phyloP scores from a whole-genome alignment of 1,140 invertebrate species.

The Coptotermes formosanus region DNA sequence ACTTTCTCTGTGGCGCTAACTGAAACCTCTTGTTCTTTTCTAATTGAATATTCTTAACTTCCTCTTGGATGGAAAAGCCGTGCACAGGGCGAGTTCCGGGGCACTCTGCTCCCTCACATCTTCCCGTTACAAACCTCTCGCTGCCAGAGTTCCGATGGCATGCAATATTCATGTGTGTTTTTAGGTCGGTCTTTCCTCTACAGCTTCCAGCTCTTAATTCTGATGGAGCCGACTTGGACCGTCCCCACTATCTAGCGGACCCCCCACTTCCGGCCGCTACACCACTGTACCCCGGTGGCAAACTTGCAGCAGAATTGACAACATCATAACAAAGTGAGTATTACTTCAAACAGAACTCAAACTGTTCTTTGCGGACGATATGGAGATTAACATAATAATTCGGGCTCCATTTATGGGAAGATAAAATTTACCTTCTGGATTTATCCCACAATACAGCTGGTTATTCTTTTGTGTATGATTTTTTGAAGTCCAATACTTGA shows the following conservation, averaged over 20 bases:
- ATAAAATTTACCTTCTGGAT: too few relatives aligned
- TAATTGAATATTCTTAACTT: conserved; percentile 20
- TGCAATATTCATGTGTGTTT: conserved; percentile 13
- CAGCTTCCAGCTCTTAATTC: conserved; percentile 17
- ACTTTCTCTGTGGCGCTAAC: background rate
- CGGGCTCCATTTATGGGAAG: too few relatives aligned
- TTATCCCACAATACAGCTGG: too few relatives aligned
- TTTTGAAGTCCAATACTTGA: too few relatives aligned
- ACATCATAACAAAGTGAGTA: background rate
- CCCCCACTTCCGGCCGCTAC: background rate
- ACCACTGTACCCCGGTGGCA: background rate
- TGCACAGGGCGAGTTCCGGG: conserved; percentile 15
- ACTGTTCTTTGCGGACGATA: too few relatives aligned
- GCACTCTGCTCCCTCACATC: background rate
- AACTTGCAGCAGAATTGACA: conserved; percentile 9
- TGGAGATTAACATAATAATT: too few relatives aligned
- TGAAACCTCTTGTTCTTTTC: conserved; percentile 18
- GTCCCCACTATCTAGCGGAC: background rate
- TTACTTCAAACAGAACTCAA: too few relatives aligned
- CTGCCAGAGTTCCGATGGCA: background rate
- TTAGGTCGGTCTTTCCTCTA: conserved; percentile 14
- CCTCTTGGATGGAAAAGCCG: conserved; percentile 13
- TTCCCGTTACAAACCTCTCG: background rate
- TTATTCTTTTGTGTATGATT: too few relatives aligned
- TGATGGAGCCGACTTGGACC: background rate